These are phyloP conservation scores for Sakesphorus luctuosus DNA, from an alignment of 2,113 vertebrate species.

Conservation along the genomic window DNA sequence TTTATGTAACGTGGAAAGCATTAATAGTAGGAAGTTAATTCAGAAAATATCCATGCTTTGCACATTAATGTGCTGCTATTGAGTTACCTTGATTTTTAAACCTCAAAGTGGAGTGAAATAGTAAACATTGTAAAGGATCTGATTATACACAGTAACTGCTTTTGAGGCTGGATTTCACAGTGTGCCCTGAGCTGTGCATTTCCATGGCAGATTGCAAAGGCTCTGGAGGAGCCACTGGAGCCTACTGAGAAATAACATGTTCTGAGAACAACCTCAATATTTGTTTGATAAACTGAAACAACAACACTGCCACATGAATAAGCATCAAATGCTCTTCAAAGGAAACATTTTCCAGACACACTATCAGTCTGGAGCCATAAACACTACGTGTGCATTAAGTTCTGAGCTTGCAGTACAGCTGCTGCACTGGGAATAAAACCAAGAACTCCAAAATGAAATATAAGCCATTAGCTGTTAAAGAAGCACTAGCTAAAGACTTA, in stretches of 20 bases:
- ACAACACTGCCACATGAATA: not conserved
- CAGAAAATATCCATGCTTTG: not conserved
- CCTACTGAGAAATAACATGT: not conserved
- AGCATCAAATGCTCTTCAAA: slow-evolving; percentile 20
- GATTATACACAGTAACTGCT: not conserved
- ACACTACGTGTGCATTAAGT: not conserved
- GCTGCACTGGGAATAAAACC: not conserved
- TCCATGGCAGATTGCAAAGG: not conserved
- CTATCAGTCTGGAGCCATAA: not conserved
- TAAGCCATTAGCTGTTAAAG: not conserved
- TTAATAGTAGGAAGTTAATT: not conserved
- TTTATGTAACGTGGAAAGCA: not conserved
- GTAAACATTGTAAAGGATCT: not conserved
- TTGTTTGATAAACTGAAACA: slow-evolving; percentile 42
- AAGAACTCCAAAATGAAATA: slow-evolving; percentile 22
- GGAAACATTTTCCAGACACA: not conserved
- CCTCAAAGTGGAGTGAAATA: not conserved
- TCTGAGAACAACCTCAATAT: not conserved
- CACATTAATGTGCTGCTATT: not conserved
- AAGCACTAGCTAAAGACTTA: not conserved
- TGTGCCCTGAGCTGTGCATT: not conserved
- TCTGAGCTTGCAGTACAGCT: not conserved
- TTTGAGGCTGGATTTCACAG: not conserved
- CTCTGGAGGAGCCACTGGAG: not conserved
- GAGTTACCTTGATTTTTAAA: slow-evolving; percentile 16